Evolutionary conservation across 2,113 vertebrate genomes (phyloP).

Genomic region (Copsychus sechellarum): DNA sequence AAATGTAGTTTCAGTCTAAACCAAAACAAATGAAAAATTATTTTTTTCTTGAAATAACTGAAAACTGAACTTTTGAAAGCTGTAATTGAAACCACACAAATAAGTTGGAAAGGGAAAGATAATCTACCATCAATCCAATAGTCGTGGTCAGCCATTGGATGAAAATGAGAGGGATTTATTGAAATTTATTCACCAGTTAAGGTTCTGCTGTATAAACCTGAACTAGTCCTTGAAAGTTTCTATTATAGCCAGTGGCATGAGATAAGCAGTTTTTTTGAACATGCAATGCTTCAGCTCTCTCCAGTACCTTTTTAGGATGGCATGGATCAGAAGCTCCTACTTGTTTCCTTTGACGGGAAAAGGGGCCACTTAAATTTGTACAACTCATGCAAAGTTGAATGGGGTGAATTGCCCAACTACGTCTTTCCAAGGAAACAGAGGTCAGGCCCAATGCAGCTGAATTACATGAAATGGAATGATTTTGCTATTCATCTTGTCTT

Average conservation of each 20-base stretch:
- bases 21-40: conserved; percentile 18
- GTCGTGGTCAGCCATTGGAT: not conserved
- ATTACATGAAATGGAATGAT: not conserved
- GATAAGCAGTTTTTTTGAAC: not conserved
- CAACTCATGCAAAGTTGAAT: fast-evolving
- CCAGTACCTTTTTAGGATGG: not conserved
- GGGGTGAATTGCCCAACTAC: not conserved
- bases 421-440: not conserved
- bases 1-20: conserved; percentile 18
- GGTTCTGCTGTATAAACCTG: not conserved
- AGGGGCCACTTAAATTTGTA: not conserved
- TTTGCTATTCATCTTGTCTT: not conserved
- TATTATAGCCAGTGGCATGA: not conserved
- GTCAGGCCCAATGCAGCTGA: not conserved
- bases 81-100: conserved; percentile 31
- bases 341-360: not conserved
- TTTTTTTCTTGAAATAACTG: conserved; percentile 20
- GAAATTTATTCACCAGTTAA: not conserved
- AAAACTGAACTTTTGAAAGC: conserved; percentile 26
- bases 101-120: not conserved
- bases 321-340: not conserved
- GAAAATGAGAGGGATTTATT: not conserved
- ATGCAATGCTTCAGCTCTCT: not conserved
- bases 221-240: not conserved
- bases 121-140: not conserved